These are phyloP conservation scores for Epinotia brunnichana DNA, from an alignment of 2,888 invertebrate genomes.

Conservation along the genomic window DNA sequence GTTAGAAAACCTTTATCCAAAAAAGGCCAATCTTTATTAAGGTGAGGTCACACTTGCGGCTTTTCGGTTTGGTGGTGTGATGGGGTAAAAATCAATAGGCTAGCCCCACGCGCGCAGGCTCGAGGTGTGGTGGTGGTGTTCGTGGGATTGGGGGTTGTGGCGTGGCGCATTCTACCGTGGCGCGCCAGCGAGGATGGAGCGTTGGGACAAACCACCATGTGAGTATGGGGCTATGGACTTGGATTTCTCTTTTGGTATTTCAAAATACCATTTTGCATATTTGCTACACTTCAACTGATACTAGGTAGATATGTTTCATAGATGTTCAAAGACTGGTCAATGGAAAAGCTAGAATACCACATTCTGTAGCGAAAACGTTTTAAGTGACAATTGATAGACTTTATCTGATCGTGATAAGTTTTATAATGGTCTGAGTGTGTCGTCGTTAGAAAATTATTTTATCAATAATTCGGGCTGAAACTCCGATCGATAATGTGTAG, in stretches of 20 bases:
- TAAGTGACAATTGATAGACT: not conserved
- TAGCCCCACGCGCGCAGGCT: conserved; percentile 81
- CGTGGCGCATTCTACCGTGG: conserved; percentile 70
- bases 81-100: conserved; percentile 77
- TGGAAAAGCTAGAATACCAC: not conserved
- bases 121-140: conserved; percentile 74
- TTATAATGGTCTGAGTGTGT: not conserved
- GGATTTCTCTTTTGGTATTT: not conserved
- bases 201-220: conserved; percentile 52
- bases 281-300: not conserved
- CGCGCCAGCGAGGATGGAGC: conserved; percentile 53
- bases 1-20: not conserved
- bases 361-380: not conserved
- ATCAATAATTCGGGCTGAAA: not conserved
- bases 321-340: not conserved
- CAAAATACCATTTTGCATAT: not conserved
- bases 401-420: not conserved
- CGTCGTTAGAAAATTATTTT: not conserved
- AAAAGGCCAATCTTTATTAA: not conserved
- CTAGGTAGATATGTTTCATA: too few relatives aligned
- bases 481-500: not conserved
- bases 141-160: conserved; percentile 63
- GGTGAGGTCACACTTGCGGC: not conserved
- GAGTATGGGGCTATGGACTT: conserved; percentile 46
- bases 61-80: conserved; percentile 65